Base-by-base conservation (phyloP, 2,113 vertebrate genomes). In the Esox niger region DNA sequence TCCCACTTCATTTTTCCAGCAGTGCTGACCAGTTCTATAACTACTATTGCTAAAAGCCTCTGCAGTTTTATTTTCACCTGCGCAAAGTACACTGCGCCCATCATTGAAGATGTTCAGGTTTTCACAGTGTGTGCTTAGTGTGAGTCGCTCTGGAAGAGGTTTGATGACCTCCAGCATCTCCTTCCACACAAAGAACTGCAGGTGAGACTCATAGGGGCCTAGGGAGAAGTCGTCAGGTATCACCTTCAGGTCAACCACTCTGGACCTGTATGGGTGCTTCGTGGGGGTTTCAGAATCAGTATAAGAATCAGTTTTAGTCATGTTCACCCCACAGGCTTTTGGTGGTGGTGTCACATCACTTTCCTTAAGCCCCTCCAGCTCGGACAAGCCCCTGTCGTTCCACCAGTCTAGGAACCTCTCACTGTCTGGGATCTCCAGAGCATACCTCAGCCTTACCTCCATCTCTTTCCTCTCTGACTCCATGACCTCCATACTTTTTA, bases 161-260 rank as follows among this genome's bases (percentile, higher is more conserved):
- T 79, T 66, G 58, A 89, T 59, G 31, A 79, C 55, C 68, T 77
- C 69, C 17, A 82, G 78, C 84, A 89, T 84, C 77, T 85, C 79
- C 62, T 86, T 88, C 86, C 86, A 86, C 47, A 86, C 26, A 21
- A 86, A 86, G 70, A 83, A 84, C 79, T 83, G 69, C 60, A 87
- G 67, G 69, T 86, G 84, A 47, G 81, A 86, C 59, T 86, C 83
- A 55, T 77, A 73, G 0, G 80, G 84, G 2, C 74, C 81, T 46
- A 88, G 10, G 11, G 64, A 75, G 3, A 87, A 32, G 33, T 68
- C 71, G 4, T 23, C n/a, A 0, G 57, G 61, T 9, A 71, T 69
- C 62, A 86, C 77, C 10, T 52, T 3, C 2, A 84, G 69, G 4
- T 58, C 7, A 0, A 21, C 10, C 1, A 57, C 59, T 33, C 49